phyloP scores from a whole-genome alignment of 2,888 invertebrate species.

The Odontothrips loti region DNA sequence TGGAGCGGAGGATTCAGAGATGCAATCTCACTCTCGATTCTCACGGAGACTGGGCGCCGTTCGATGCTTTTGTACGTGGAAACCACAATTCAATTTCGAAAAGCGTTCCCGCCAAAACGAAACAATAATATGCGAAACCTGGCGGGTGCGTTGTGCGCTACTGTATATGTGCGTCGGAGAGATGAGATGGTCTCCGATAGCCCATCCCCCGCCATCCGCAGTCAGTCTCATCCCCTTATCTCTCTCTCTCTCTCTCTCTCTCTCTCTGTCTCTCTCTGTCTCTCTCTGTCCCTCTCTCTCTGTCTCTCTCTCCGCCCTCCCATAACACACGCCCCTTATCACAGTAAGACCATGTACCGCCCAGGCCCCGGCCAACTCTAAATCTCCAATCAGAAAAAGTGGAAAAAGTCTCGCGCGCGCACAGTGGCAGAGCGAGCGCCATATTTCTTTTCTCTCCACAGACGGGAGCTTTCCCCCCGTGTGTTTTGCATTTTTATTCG shows the following conservation, averaged over 20 bases:
- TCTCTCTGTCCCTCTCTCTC: not conserved
- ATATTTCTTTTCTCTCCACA: slow-evolving; percentile 19
- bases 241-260: not conserved
- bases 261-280: not conserved
- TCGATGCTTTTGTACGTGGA: too few species aligned
- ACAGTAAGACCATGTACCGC: slow-evolving; percentile 17
- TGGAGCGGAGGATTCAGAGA: too few species aligned
- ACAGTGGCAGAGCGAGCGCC: not conserved
- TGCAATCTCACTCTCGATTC: too few species aligned
- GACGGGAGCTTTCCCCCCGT: slow-evolving; percentile 25
- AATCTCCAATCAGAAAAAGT: slow-evolving; percentile 25
- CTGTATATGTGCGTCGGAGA: not conserved
- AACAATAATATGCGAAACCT: not conserved
- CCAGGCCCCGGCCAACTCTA: slow-evolving; percentile 18
- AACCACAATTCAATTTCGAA: too few species aligned
- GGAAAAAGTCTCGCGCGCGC: not conserved
- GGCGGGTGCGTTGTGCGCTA: not conserved
- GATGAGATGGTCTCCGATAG: not conserved
- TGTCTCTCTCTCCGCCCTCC: not conserved
- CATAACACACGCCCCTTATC: slow-evolving; percentile 16
- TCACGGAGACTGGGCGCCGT: too few species aligned
- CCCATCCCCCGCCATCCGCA: not conserved
- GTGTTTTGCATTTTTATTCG: slow-evolving; percentile 26
- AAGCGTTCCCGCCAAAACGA: not conserved
- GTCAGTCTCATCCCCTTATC: slow-evolving; percentile 15